Percentiles rank a stretch among this genome's conserved stretches.
phyloP scores from a whole-genome alignment of 2,113 vertebrate genomes.

The Cyprinodon tularosa region DNA sequence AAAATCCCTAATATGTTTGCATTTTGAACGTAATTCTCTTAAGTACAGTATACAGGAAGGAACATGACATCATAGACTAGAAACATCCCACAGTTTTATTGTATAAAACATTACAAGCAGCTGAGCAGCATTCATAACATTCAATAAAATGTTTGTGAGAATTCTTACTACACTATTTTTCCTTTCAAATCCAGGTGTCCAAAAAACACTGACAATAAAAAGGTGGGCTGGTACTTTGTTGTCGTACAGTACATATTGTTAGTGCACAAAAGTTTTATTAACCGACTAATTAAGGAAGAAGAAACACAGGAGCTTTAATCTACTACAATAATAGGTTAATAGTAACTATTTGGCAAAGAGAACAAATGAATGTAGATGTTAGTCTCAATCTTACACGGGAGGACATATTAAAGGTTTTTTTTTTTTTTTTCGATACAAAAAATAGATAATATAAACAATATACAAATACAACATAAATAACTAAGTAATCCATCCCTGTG shows the following conservation, averaged over 20 bases:
- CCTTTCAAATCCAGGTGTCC: slow-evolving; percentile 6
- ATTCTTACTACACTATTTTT: neutral
- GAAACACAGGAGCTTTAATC: slow-evolving; percentile 20
- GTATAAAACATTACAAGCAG: slow-evolving; percentile 51
- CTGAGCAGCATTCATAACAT: slow-evolving; percentile 17
- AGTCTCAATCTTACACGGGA: slow-evolving; percentile 36
- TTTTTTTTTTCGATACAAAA: slow-evolving; percentile 55
- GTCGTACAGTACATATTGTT: slow-evolving; percentile 20
- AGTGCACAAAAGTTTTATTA: slow-evolving; percentile 52
- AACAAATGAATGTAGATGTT: slow-evolving; percentile 53
- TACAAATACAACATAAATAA: slow-evolving; percentile 60
- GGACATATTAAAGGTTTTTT: slow-evolving; percentile 40
- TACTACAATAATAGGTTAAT: slow-evolving; percentile 12
- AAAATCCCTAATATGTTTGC: too few species aligned
- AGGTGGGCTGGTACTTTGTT: slow-evolving; percentile 8
- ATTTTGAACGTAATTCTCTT: too few species aligned
- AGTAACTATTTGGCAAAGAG: slow-evolving; percentile 56
- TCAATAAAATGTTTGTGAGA: slow-evolving; percentile 26
- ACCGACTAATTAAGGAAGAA: slow-evolving; percentile 27
- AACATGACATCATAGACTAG: neutral
- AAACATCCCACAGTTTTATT: slow-evolving; percentile 48
- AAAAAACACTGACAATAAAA: slow-evolving; percentile 37
- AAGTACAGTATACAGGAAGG: too few species aligned
- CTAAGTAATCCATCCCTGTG: slow-evolving; percentile 46
- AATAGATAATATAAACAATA: slow-evolving; percentile 67